Evolutionary conservation across 2,888 invertebrate genomes (phyloP), one percentile per base, ranked within the genome.

Genomic region (Nowickia ferox): DNA sequence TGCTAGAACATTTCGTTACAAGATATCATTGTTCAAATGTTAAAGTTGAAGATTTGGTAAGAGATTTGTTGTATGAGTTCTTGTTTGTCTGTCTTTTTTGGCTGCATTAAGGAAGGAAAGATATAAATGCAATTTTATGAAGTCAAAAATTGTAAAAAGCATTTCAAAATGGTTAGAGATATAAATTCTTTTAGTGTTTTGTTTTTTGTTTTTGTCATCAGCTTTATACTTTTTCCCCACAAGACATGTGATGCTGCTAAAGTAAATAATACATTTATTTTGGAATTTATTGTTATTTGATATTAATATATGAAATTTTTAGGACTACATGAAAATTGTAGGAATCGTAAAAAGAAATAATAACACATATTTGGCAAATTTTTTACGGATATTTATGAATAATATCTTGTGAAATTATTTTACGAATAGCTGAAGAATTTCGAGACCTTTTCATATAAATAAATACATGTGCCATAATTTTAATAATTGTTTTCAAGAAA

Each of bases 71-170:
- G 30, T 53, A 30, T 42, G 69, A 59, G 42, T 22, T 46, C 40
- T 44, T 55, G 59, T 59, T 40, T 48, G 53, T 65, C 66, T 51
- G n/a, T 55, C 17, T 63, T 46, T n/a, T 63, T 82, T 72, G 57
- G 44, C 57, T 66, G 75, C 81, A 81, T 81, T 48, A 75, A 75
- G 81, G 77, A 84, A 84, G 77, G 77, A 78, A 59, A 84, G 61
- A 74, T 65, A 65, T 72, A 83, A 83, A 77, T 77, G 83, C 84
- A 84, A 84, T 76, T 84, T 76, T 81, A 80, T 80, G 57, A 77
- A 84, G 84, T 81, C 84, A 81, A 81, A 77, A 76, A 72, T 79
- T 63, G 55, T 61, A 17, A 75, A 75, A 79, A 75, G 57, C 63
- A 65, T 75, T 84, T 76, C n/a, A 75, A 84, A 75, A 44, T 74